Conservation (phyloP, 2,113 vertebrate species). For the Hiodon tergisus region DNA sequence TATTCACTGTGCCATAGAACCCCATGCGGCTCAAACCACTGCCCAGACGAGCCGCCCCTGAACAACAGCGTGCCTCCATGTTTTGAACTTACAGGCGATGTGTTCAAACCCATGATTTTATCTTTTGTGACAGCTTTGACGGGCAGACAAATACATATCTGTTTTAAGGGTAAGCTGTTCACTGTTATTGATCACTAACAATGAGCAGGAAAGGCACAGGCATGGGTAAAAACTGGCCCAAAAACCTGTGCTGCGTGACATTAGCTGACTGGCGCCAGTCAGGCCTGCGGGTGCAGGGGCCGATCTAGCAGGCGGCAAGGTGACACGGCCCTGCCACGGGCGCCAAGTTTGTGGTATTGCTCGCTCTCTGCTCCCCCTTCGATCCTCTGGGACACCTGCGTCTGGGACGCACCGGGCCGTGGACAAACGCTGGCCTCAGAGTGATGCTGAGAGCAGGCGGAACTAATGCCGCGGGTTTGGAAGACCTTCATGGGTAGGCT, state of each 20-base stretch:
- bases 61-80: neutral
- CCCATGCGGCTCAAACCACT: neutral
- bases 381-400: neutral
- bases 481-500: constrained; percentile 4
- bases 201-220: neutral
- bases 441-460: neutral
- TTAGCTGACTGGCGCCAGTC: neutral
- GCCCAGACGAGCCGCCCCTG: neutral
- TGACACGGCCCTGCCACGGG: constrained; percentile 7
- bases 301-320: constrained; percentile 26
- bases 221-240: neutral
- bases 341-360: constrained; percentile 18
- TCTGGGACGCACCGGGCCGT: neutral
- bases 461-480: constrained; percentile 1
- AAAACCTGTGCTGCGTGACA: too few species aligned
- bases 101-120: neutral
- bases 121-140: neutral
- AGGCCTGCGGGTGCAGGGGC: neutral
- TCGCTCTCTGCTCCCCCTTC: neutral
- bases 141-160: neutral
- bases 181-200: neutral
- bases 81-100: neutral
- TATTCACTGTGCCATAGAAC: neutral
- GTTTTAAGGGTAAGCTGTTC: neutral
- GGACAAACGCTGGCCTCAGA: constrained; percentile 1